Percentiles rank a stretch among this genome's conserved stretches.
Conservation (phyloP, 2,888 invertebrate genomes). For the Julus scandinavius region DNA sequence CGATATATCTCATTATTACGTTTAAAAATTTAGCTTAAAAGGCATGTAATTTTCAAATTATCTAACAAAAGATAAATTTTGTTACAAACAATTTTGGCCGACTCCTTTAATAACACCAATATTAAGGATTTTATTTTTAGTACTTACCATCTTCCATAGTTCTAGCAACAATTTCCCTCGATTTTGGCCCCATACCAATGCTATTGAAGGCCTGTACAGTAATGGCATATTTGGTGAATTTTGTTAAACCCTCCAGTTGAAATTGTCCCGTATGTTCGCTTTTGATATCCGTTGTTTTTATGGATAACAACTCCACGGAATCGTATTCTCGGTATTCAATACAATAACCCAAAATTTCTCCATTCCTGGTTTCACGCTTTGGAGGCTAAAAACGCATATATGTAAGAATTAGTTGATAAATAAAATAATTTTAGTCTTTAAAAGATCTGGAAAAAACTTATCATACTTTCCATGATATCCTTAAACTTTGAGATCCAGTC, state of each 20-base stretch:
- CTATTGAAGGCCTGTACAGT: conserved; percentile 61
- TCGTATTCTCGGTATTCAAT: conserved; percentile 74
- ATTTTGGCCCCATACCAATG: conserved; percentile 61
- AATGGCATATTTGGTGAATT: conserved; percentile 61
- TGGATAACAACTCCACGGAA: conserved; percentile 53
- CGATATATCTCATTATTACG: too few species aligned
- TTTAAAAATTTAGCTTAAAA: too few species aligned
- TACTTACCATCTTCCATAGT: conserved; percentile 62
- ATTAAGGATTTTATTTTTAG: neutral
- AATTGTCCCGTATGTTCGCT: conserved; percentile 58
- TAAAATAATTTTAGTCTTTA: neutral
- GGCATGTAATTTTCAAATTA: too few species aligned
- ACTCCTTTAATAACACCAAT: neutral
- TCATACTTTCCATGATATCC: conserved; percentile 79
- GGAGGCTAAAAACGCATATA: conserved; percentile 73
- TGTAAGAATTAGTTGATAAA: neutral
- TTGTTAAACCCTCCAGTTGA: conserved; percentile 63
- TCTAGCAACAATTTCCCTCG: conserved; percentile 59
- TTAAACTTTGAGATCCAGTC: conserved; percentile 76
- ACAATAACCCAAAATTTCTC: conserved; percentile 85
- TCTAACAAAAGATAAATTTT: too few species aligned
- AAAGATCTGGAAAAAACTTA: neutral
- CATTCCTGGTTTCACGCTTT: conserved; percentile 89
- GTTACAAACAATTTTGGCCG: neutral
- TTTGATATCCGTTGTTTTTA: conserved; percentile 48